Evolutionary conservation across 2,888 invertebrate species (phyloP), one percentile per base, ranked within the genome.

Genomic region (Orchestes rusci): DNA sequence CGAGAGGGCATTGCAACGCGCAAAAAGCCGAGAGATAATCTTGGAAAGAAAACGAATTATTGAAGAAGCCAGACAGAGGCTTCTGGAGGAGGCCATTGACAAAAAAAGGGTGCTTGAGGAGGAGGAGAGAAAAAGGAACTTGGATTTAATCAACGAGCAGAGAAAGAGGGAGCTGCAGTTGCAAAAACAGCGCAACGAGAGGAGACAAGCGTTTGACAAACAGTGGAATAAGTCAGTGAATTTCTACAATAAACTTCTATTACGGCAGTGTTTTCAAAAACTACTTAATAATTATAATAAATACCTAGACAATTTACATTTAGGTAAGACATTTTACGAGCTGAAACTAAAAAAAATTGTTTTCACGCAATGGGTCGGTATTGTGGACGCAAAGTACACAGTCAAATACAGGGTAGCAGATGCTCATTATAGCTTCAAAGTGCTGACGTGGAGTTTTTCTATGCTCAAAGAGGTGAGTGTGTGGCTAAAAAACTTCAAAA

Each of bases 1-100:
- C 58, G 77, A 80, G 43, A 73, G 83, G 47, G 84, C 84, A 0
- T 64, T 79, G 29, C 79, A 81, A 53, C 71, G 86, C 28, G 79
- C 69, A 29, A 59, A 69, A 51, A 65, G 69, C 27, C 61, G 66
- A 43, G 59, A 64, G 40, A 57, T 69, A 4, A 70, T 72, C 52
- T 62, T 73, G 43, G 73, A 74, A 52, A 71, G 72, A 58, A 73
- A 73, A 47, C 70, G 72, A 43, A 56, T 65, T 39, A 56, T 71
- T 4, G 74, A 72, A 53, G 69, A 74, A 51, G 70, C 71, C 13
- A 73, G 72, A 59, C 70, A 72, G 45, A 70, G 71, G 62, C 68
- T 75, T 65, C 74, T 79, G 45, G 78, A 79, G 59, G 78, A 80
- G 64, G 75, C 77, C 34, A 77, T 66, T 3, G 60, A 80, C 61